These are phyloP conservation scores for Muscicapa comitata DNA, from an alignment of 2,797 vertebrate genomes.

Conservation along the genomic window DNA sequence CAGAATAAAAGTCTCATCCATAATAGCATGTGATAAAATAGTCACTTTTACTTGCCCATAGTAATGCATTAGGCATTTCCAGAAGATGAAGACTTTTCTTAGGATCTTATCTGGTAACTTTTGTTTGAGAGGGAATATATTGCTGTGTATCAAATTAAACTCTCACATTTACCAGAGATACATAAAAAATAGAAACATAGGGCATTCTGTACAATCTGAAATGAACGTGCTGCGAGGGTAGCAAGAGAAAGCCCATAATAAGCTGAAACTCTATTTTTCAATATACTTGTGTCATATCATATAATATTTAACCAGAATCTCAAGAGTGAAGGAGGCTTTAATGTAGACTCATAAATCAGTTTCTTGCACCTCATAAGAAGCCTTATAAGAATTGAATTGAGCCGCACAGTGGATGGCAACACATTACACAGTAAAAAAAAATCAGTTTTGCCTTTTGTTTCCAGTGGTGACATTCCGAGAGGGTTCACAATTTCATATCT, in stretches of 20 bases:
- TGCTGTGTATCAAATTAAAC: slow-evolving; percentile 16
- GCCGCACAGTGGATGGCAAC: neutral
- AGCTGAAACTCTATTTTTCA: slow-evolving; percentile 44
- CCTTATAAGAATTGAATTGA: slow-evolving; percentile 37
- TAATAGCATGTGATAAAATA: neutral
- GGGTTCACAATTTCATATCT: neutral
- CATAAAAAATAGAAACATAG: neutral
- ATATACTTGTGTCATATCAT: slow-evolving; percentile 50
- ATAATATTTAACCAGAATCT: slow-evolving; percentile 61
- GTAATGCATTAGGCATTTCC: neutral
- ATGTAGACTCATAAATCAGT: slow-evolving; percentile 45
- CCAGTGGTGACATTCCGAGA: neutral
- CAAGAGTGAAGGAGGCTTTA: slow-evolving; percentile 33
- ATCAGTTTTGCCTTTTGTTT: slow-evolving; percentile 27
- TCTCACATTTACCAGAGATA: slow-evolving; percentile 5
- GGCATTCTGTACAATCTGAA: neutral
- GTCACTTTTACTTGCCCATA: neutral
- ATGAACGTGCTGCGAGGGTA: neutral
- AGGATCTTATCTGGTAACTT: slow-evolving; percentile 16
- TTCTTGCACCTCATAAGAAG: slow-evolving; percentile 14
- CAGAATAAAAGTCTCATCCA: neutral
- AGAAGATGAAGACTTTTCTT: slow-evolving; percentile 20
- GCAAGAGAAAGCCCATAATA: neutral
- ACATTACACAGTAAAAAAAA: neutral
- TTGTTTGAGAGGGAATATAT: slow-evolving; percentile 33